Evolutionary conservation across 2,113 vertebrate genomes (phyloP), one percentile per base, ranked within the genome.

Genomic region (human): DNA sequence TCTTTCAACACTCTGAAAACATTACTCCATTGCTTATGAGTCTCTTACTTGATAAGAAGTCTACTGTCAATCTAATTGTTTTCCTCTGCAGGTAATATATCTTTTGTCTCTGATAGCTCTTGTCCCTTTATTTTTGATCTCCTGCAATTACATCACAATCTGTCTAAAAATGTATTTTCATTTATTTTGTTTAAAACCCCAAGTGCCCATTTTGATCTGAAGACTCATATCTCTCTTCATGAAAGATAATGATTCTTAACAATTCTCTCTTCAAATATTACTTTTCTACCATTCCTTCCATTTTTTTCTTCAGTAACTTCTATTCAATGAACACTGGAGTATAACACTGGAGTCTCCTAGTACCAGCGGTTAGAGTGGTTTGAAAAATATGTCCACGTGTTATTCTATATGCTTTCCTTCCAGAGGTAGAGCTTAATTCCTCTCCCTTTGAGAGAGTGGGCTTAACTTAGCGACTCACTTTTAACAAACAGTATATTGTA

Each of bases 81-180:
- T 70, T 92, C 59, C 35, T 83, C 78, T 78, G 57, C 23, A 78
- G 45, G 14, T n/a, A 43, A 30, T 76, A 30, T n/a, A 5, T 11
- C 27, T 85, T 78, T 82, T 82, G 13, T 88, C 68, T 75, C 30
- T 64, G 13, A 64, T 30, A 68, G 38, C 22, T 89, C 64, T 55
- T 93, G 35, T 25, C 40, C 23, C 30, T 83, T 91, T 76, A 82
- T 43, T 72, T 86, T 86, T 95, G 8, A 88, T 61, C 55, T 88
- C 90, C 70, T 89, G 38, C 23, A 93, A 72, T 91, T 87, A 70
- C 27, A 43, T 88, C 32, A 61, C 17, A n/a, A 5, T 93, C 35
- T 23, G 5, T 78, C 76, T 87, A 88, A 85, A 91, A 61, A 64
- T 86, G 86, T 72, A 91, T 45, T 97, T 90, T 87, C 17, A 93